Evolutionary conservation across 1,140 invertebrate genomes (phyloP), one percentile per base, ranked within the genome.

Genomic region (Steinernema feltiae): DNA sequence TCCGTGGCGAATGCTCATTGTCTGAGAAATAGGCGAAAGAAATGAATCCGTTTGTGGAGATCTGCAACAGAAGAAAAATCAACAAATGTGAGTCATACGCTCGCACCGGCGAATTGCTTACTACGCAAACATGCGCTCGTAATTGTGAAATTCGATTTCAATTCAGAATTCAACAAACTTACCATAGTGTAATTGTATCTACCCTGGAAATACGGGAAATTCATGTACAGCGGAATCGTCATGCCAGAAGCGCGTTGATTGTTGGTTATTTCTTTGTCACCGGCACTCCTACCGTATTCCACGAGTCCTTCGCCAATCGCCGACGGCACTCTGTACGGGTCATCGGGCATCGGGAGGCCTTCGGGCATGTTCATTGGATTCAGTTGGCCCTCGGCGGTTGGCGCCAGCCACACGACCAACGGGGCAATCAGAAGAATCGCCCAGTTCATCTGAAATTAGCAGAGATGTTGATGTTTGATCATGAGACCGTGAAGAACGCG

Each of bases 151-250:
- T 74, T n/a, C 29, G 2, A 74, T 30, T 18, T 72, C 17, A 21
- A 74, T 48, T 30, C 29, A 72, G 17, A 24, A 3, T 7, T 46
- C 3, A 32, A 72, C 2, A n/a, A 15, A 30, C 74, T 76, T 32
- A 76, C 75, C 75, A 77, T 78, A 15, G 75, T 76, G 75, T 76
- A 76, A 27, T 76, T 76, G 48, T 76, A 76, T 12, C 72, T 32
- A 2, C 75, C 75, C 46, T 74, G 73, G 48, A 78, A 78, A 32
- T 69, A 78, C n/a, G 76, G 76, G 48, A 77, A 77, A 27, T 72
- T 70, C 29, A 41, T 77, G 48, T 78, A 75, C 1, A 77, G 69
- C 1, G 48, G 0, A 35, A 77, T 77, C 17, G 76, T 78, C 76
- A 77, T 78, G 72, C 76, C 76, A 30, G 71, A 32, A 21, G 71